Evolutionary conservation across 1,140 invertebrate genomes (phyloP).

Genomic region (Dendroctonus ponderosae): DNA sequence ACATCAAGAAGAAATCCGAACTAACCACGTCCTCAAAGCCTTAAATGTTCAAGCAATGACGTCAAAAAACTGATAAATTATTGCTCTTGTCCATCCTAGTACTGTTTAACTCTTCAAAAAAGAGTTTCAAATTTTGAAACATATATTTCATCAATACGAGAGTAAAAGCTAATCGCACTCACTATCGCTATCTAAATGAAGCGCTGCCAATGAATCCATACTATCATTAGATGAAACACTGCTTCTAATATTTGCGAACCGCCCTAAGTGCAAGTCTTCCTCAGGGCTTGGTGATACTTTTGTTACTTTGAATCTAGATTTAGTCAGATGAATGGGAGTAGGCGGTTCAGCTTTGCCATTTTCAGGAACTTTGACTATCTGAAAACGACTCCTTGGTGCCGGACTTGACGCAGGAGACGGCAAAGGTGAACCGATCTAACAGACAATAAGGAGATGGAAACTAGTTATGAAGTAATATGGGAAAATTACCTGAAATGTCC

Average conservation of each 20-base stretch:
- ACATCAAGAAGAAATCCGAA: too few species aligned
- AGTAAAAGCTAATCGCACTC: slow-evolving; percentile 14
- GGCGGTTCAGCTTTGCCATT: slow-evolving; percentile 10
- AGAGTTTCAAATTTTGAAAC: too few species aligned
- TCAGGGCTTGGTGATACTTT: slow-evolving; percentile 39
- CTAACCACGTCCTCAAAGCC: too few species aligned
- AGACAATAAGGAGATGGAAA: slow-evolving; percentile 8
- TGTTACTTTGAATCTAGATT: slow-evolving; percentile 37
- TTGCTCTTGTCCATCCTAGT: too few species aligned
- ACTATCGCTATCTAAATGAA: slow-evolving; percentile 39
- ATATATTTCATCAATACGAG: too few species aligned
- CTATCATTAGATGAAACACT: slow-evolving; percentile 45
- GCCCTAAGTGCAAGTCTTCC: slow-evolving; percentile 35
- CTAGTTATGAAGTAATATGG: slow-evolving; percentile 1
- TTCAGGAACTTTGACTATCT: slow-evolving; percentile 35
- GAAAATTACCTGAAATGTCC: slow-evolving; percentile 29
- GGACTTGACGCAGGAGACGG: slow-evolving; percentile 34
- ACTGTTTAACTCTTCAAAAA: too few species aligned
- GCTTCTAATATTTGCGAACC: slow-evolving; percentile 44
- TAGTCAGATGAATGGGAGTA: slow-evolving; percentile 7
- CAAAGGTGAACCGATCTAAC: slow-evolving; percentile 35
- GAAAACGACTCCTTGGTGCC: slow-evolving; percentile 36
- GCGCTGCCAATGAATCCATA: slow-evolving; percentile 37
- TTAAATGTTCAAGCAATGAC: too few species aligned
- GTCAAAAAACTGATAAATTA: too few species aligned